These are phyloP conservation scores for Eira barbara DNA, from an alignment of 2,113 vertebrate species.

Conservation along the genomic window DNA sequence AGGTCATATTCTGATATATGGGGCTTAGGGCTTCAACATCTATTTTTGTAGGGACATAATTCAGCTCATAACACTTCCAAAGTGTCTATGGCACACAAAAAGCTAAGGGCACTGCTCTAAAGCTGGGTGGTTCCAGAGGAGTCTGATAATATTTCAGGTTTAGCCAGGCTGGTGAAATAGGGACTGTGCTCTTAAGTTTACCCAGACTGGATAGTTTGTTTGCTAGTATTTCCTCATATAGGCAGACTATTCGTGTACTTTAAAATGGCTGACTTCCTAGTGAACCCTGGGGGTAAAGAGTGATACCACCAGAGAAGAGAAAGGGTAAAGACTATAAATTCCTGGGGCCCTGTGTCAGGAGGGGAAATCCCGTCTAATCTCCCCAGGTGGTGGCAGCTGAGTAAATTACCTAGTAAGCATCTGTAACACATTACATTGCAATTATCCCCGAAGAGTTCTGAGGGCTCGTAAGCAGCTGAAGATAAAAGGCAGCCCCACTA, in stretches of 20 bases:
- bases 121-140: neutral
- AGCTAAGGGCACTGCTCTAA: neutral
- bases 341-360: constrained; percentile 42
- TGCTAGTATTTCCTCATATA: neutral
- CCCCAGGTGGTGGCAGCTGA: constrained; percentile 69
- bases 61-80: neutral
- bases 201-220: neutral
- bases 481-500: constrained; percentile 54
- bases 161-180: neutral
- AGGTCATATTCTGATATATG: neutral
- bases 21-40: neutral
- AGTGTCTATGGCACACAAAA: neutral
- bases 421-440: constrained; percentile 59
- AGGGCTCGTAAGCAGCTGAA: constrained; percentile 37
- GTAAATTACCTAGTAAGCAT: constrained; percentile 70
- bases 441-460: constrained; percentile 56
- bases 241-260: constrained; percentile 1
- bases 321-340: constrained; percentile 59
- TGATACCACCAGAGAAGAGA: constrained; percentile 42
- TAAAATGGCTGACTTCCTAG: constrained; percentile 44
- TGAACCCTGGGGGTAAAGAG: neutral
- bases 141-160: neutral
- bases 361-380: constrained; percentile 48
- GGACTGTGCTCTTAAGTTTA: neutral
- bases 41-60: neutral